Evolutionary conservation across 2,888 invertebrate genomes (phyloP), one percentile per base, ranked within the genome.

Genomic region (Crocallis elinguaria): DNA sequence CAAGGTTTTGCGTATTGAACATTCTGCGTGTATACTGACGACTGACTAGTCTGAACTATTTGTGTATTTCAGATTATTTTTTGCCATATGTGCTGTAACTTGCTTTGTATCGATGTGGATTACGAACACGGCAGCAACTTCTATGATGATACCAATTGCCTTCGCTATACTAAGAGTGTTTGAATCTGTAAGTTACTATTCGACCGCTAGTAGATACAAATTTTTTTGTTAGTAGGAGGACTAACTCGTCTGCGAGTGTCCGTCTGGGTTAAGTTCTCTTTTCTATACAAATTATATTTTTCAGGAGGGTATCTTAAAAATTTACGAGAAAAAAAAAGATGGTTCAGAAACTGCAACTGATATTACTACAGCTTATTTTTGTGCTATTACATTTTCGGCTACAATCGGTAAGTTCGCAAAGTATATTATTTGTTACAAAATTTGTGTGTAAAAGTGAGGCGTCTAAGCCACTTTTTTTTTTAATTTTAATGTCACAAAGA

Each of bases 41-140:
- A n/a, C n/a, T n/a, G n/a, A n/a, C n/a, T n/a, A n/a, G n/a, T n/a
- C n/a, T 19, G 3, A 6, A 6, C 19, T 4, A 19, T 6, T 19
- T 6, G 3, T 11, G 12, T 37, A 53, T 76, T 77, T 11, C 65
- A 95, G 95, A 75, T 87, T 97, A 50, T 94, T 97, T 69, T 88
- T 96, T 63, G 97, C 97, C 0, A 91, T 97, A 60, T 95, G 96
- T 80, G 82, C 93, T 38, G 96, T 96, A 0, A 97, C 97, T 0
- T 97, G 96, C 94, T 96, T 97, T 63, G 93, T 97, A 29, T 97
- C 97, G 0, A 97, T 98, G 97, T 98, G 98, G 98, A 96, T 98
- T 55, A 96, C 96, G 8, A 98, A 98, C 78, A 98, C 98, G 0
- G 98, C 98, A 4, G 96, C 96, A 0, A 94, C 96, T 0, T 96